These are phyloP conservation scores for Agrochola litura DNA, from an alignment of 2,888 invertebrate genomes.

Conservation along the genomic window DNA sequence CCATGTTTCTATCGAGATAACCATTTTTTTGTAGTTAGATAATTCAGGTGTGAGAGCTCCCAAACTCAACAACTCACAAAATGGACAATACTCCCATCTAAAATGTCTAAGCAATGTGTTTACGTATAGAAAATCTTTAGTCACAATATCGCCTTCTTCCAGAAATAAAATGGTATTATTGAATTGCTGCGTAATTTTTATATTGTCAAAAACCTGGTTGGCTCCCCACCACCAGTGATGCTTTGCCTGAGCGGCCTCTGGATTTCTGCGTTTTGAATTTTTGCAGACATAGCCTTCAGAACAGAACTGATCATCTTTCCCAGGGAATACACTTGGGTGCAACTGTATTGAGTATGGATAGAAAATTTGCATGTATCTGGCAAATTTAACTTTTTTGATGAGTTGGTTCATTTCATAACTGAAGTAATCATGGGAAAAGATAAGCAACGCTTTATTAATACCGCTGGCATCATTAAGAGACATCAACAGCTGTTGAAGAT, in stretches of 20 bases:
- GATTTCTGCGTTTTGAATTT: conserved; percentile 60
- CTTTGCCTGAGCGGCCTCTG: conserved; percentile 70
- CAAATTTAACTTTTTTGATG: conserved; percentile 61
- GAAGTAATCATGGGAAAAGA: conserved; percentile 71
- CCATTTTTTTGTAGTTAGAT: conserved; percentile 29
- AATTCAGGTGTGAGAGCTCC: conserved; percentile 65
- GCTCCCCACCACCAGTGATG: conserved; percentile 80
- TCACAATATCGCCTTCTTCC: conserved; percentile 72
- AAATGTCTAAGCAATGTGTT: conserved; percentile 63
- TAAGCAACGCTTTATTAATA: conserved; percentile 70
- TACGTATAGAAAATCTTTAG: conserved; percentile 73
- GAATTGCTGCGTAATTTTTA: conserved; percentile 59
- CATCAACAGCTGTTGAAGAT: conserved; percentile 68
- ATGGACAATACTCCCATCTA: conserved; percentile 60
- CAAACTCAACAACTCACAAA: conserved; percentile 74
- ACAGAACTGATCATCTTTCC: conserved; percentile 70
- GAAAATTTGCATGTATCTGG: conserved; percentile 66
- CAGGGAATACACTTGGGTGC: conserved; percentile 75
- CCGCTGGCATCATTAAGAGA: conserved; percentile 68
- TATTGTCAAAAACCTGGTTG: conserved; percentile 73
- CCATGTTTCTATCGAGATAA: conserved; percentile 67
- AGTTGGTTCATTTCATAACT: conserved; percentile 63
- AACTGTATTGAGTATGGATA: conserved; percentile 74
- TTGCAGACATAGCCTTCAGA: conserved; percentile 67
- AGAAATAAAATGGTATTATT: conserved; percentile 65